Evolutionary conservation across 2,113 vertebrate genomes (phyloP), one percentile per base, ranked within the genome.

Genomic region (Fukomys damarensis): DNA sequence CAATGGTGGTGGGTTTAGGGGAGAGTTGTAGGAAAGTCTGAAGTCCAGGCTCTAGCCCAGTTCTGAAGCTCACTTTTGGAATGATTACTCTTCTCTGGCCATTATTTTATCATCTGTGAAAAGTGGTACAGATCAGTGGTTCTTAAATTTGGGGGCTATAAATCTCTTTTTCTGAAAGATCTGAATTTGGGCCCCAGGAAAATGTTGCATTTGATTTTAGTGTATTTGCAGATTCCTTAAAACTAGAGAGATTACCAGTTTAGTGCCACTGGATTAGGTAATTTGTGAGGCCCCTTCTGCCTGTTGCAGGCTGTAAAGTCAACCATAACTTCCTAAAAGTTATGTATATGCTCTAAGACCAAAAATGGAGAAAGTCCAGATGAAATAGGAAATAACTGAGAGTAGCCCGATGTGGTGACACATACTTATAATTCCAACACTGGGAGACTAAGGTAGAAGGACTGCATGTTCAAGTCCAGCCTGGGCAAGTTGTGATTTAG

Each of bases 271-370:
- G 56, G 41, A 4, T 24, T 61, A 3, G 70, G 58, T 88, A 56
- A n/a, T 74, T 87, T 52, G 68, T 87, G 88, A 93, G 43, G 70
- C 14, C 68, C n/a, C 56, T 79, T 93, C 19, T 93, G 61, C 49
- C 35, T 85, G 35, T 70, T 54, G 56, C 58, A 83, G 59, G 58
- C 17, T 41, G 9, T 59, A 28, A 89, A 66, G 66, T 93, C 46
- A n/a, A 11, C 54, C 13, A 38, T 79, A 65, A n/a, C 65, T 38
- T 94, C 58, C 61, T 54, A 63, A 81, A 90, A 65, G 20, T 38
- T 58, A 41, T 28, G 32, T 32, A 76, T 12, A 77, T 81, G 63
- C 26, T 81, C 8, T 22, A 93, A 17, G 24, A 76, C 76, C 61
- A n/a, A 65, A 82, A 79, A 68, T n/a, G 26, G 12, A 58, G n/a